These are phyloP conservation scores for Argopecten irradians DNA, from an alignment of 1,140 invertebrate species.

Conservation along the genomic window DNA sequence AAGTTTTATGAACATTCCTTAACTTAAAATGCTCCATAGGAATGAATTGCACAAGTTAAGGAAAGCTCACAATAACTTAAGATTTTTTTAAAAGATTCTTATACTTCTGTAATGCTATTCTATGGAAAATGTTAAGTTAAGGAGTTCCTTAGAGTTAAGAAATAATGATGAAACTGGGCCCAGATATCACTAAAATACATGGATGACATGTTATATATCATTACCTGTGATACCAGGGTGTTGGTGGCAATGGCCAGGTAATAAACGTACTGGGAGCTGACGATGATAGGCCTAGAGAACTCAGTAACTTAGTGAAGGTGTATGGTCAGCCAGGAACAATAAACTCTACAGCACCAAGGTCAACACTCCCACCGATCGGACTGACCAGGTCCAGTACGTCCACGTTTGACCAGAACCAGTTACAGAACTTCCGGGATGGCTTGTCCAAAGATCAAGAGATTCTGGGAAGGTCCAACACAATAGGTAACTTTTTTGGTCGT, in stretches of 20 bases:
- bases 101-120: too few species aligned
- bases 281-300: neutral
- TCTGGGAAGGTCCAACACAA: neutral
- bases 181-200: too few species aligned
- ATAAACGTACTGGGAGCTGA: neutral
- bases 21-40: too few species aligned
- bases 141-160: too few species aligned
- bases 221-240: too few species aligned
- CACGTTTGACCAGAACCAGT: neutral
- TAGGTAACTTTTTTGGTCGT: neutral
- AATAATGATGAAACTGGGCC: too few species aligned
- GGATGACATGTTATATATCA: too few species aligned
- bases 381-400: neutral
- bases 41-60: too few species aligned
- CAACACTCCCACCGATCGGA: neutral
- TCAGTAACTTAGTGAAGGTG: neutral
- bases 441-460: neutral
- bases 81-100: too few species aligned
- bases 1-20: too few species aligned
- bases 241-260: neutral
- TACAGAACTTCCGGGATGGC: neutral
- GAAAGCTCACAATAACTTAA: too few species aligned
- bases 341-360: neutral
- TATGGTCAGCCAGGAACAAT: neutral
- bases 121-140: too few species aligned